Conservation (phyloP, 1,140 invertebrate species). For the Bilobella aurantiaca region DNA sequence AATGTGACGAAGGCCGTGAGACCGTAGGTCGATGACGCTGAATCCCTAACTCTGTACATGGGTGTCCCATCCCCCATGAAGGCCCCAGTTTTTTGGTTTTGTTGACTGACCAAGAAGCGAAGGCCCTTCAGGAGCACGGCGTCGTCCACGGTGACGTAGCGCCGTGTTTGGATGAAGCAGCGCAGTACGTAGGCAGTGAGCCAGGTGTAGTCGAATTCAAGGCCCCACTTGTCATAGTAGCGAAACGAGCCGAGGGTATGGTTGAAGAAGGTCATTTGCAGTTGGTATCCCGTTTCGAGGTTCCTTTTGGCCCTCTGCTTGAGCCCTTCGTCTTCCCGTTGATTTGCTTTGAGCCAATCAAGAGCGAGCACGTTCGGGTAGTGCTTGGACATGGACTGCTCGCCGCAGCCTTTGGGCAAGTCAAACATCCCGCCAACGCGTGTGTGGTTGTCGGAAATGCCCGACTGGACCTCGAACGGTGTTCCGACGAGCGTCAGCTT, state of each 20-base stretch:
- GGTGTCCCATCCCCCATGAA: not conserved
- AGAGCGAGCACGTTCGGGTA: constrained; percentile 50
- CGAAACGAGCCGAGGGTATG: not conserved
- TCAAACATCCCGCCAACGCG: constrained; percentile 38
- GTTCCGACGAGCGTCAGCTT: not conserved
- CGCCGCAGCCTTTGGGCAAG: constrained; percentile 50
- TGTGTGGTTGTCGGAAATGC: constrained; percentile 19
- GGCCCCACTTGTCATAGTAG: not conserved
- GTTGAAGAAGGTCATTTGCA: not conserved
- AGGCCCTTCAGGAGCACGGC: constrained; percentile 30
- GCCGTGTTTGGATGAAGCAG: constrained; percentile 68
- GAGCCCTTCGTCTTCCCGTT: constrained; percentile 11
- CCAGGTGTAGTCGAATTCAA: constrained; percentile 75
- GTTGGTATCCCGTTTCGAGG: not conserved
- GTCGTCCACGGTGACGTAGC: constrained; percentile 67
- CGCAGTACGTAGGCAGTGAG: constrained; percentile 86
- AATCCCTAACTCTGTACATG: constrained; percentile 45
- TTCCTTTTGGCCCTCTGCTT: not conserved
- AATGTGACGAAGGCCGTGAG: constrained; percentile 12
- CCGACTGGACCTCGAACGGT: not conserved
- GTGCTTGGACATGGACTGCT: constrained; percentile 55
- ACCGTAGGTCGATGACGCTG: constrained; percentile 43
- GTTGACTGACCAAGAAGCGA: constrained; percentile 38
- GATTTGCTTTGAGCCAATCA: constrained; percentile 45
- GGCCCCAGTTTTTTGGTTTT: not conserved